A percentile compares a stretch with the other conserved stretches of the same genome.
phyloP scores from a whole-genome alignment of 2,797 vertebrate genomes.

The Halcyon smyrnensis region DNA sequence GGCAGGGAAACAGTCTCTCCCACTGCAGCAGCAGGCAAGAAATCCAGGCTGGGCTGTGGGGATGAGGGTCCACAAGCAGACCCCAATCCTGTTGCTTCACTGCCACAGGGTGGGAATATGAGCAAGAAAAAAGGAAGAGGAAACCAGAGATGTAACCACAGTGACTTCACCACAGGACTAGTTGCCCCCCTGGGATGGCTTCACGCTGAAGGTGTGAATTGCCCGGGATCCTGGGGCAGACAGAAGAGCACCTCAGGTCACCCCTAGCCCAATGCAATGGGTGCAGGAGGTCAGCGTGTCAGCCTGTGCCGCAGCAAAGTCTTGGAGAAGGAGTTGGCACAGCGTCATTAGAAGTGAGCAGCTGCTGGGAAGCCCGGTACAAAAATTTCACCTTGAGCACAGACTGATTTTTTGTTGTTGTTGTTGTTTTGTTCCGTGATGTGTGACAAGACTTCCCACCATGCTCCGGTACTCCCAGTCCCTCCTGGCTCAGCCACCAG shows the following conservation, averaged over 20 bases:
- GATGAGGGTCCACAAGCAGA: background rate
- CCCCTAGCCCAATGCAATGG: too few relatives aligned
- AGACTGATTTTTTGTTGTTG: background rate
- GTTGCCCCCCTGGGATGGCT: background rate
- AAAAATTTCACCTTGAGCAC: background rate
- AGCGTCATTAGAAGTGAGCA: background rate
- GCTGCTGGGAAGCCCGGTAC: background rate
- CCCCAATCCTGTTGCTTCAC: background rate
- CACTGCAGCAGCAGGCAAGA: rapidly evolving
- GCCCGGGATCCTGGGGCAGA: background rate
- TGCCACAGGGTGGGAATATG: rapidly evolving
- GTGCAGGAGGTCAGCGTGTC: too few relatives aligned
- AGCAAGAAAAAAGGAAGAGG: background rate
- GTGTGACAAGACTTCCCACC: background rate
- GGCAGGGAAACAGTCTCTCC: background rate
- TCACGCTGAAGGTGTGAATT: background rate
- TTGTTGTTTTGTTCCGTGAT: background rate
- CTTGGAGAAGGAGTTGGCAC: background rate
- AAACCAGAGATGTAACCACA: background rate
- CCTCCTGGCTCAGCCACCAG: background rate
- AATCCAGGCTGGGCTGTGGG: background rate
- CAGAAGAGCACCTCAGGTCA: background rate
- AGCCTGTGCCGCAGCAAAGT: background rate
- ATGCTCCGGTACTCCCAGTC: background rate
- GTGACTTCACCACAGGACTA: background rate